Percentiles rank a stretch among this genome's conserved stretches.
phyloP scores from a whole-genome alignment of 2,113 vertebrate species.

The Rhinolophus ferrumequinum region DNA sequence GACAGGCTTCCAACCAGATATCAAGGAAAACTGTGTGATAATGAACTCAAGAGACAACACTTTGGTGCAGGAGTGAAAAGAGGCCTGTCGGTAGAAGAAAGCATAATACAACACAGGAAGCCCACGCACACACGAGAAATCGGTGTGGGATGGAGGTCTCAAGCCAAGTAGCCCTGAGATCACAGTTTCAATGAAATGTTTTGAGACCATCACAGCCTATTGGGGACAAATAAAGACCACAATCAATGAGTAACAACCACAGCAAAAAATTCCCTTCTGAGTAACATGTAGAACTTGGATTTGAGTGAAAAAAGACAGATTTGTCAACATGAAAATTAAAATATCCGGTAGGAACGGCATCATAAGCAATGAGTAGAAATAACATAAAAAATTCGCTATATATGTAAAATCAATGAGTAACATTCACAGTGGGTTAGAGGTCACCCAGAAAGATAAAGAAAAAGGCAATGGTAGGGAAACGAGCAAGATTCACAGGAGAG shows the following conservation, averaged over 20 bases:
- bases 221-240: not conserved
- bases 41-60: not conserved
- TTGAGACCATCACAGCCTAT: not conserved
- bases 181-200: not conserved
- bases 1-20: not conserved
- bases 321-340: not conserved
- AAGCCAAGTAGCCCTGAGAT: not conserved
- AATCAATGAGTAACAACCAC: not conserved
- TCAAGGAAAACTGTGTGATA: fast-evolving
- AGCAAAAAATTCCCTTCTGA: not conserved
- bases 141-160: fast-evolving
- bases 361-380: not conserved
- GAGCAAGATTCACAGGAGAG: too few species aligned
- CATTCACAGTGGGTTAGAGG: too few species aligned
- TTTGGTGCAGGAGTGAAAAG: fast-evolving
- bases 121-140: not conserved
- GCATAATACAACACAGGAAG: too few species aligned
- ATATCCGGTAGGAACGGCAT: not conserved
- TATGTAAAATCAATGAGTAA: too few species aligned
- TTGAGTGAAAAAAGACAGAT: not conserved
- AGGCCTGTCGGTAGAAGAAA: not conserved
- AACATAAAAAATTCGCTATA: not conserved
- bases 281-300: not conserved
- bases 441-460: not conserved
- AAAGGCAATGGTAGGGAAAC: not conserved